Evolutionary conservation across 2,113 vertebrate genomes (phyloP).

Genomic region (Capra hircus): DNA sequence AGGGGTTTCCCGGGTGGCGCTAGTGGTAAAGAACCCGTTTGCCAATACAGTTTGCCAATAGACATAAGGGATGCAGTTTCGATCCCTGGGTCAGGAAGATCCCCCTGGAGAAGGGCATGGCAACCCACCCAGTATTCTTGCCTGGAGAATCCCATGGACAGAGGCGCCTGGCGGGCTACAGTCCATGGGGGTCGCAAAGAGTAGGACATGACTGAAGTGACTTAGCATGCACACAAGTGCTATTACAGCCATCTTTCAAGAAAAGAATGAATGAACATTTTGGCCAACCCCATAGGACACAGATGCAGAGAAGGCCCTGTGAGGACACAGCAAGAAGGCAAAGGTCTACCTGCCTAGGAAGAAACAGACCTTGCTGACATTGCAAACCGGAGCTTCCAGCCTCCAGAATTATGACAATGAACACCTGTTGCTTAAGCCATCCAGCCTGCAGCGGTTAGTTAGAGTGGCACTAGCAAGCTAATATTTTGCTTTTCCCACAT

Average conservation of each 20-base stretch:
- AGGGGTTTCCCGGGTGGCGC: not conserved
- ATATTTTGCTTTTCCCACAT: too few relatives aligned
- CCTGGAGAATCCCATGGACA: not conserved
- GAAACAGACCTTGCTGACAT: not conserved
- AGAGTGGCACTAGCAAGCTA: rapidly evolving
- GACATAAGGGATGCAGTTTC: not conserved
- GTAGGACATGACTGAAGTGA: not conserved
- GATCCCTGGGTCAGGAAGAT: not conserved
- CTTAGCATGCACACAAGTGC: rapidly evolving
- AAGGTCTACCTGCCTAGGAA: not conserved
- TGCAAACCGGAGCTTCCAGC: not conserved
- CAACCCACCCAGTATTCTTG: not conserved
- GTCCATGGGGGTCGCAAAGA: not conserved
- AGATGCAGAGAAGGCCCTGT: too few relatives aligned
- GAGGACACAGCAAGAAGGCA: not conserved
- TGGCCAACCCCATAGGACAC: not conserved
- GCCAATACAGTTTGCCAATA: not conserved
- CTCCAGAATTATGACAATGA: not conserved
- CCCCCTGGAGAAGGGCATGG: not conserved
- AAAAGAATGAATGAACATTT: not conserved
- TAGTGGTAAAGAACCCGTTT: not conserved
- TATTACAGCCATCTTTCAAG: not conserved
- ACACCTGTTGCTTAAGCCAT: not conserved
- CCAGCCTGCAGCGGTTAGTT: too few relatives aligned
- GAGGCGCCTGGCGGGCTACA: not conserved